Conservation (phyloP, 2,888 invertebrate species). For the Aethes cnicana region DNA sequence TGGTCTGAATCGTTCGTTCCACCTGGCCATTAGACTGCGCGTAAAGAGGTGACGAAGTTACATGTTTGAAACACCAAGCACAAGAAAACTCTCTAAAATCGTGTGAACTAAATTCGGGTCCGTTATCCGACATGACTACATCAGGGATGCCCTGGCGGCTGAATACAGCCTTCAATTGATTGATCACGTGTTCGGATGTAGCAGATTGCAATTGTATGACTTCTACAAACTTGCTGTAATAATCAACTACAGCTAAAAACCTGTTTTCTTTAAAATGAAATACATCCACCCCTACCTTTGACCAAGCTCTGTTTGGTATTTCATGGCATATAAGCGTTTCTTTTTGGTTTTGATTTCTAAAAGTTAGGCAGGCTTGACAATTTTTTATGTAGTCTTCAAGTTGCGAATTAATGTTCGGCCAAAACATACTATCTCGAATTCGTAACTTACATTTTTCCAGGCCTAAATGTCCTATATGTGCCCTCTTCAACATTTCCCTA, state of each 20-base stretch:
- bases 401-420: conserved; percentile 1
- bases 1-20: neutral
- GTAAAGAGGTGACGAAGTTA: neutral
- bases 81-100: neutral
- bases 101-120: neutral
- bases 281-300: too few species aligned
- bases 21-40: conserved; percentile 1
- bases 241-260: too few species aligned
- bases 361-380: neutral
- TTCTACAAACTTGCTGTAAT: too few species aligned
- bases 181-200: too few species aligned
- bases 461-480: neutral
- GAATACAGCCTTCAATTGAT: neutral
- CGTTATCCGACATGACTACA: neutral
- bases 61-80: neutral
- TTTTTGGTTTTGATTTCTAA: neutral
- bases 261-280: too few species aligned
- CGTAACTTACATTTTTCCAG: neutral
- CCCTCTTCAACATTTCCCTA: too few species aligned
- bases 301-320: too few species aligned
- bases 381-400: neutral
- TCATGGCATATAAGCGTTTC: neutral
- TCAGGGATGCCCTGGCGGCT: neutral
- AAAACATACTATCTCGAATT: neutral
- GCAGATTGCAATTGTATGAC: too few species aligned